These are phyloP conservation scores for Scyliorhinus canicula DNA, from an alignment of 2,797 vertebrate species.

Conservation along the genomic window DNA sequence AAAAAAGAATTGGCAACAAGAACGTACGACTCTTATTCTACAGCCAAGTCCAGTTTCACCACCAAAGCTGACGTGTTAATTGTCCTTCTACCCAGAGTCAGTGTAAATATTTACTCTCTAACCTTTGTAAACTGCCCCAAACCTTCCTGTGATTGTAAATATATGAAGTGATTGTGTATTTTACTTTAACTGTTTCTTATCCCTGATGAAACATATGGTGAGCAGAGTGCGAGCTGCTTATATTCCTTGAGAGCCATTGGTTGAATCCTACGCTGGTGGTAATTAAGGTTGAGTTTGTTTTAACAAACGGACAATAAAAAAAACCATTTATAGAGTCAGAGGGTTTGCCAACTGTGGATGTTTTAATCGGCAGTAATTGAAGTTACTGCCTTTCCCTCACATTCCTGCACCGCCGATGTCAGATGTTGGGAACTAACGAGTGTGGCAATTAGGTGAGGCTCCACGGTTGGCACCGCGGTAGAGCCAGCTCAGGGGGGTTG, in stretches of 20 bases:
- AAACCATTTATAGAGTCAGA: too few relatives aligned
- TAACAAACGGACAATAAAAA: not conserved
- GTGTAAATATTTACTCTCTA: not conserved
- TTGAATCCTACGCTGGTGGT: not conserved
- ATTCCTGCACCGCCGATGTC: not conserved
- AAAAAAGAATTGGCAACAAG: not conserved
- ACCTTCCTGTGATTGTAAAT: not conserved
- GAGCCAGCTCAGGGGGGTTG: not conserved
- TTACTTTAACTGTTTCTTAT: not conserved
- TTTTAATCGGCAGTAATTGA: not conserved
- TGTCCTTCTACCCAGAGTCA: not conserved
- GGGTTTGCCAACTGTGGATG: not conserved
- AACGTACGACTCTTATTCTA: not conserved
- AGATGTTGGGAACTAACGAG: not conserved
- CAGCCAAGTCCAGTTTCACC: not conserved
- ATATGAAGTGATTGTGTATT: not conserved
- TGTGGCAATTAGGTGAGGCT: too few relatives aligned
- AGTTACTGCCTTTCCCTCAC: not conserved
- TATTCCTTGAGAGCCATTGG: not conserved
- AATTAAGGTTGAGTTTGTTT: not conserved
- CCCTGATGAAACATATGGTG: not conserved
- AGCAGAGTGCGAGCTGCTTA: not conserved
- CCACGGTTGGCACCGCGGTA: too few relatives aligned
- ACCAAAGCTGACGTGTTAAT: not conserved
- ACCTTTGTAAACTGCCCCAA: constrained; percentile 18